Evolutionary conservation across 2,113 vertebrate genomes (phyloP).

Genomic region (Crotalus viridis): DNA sequence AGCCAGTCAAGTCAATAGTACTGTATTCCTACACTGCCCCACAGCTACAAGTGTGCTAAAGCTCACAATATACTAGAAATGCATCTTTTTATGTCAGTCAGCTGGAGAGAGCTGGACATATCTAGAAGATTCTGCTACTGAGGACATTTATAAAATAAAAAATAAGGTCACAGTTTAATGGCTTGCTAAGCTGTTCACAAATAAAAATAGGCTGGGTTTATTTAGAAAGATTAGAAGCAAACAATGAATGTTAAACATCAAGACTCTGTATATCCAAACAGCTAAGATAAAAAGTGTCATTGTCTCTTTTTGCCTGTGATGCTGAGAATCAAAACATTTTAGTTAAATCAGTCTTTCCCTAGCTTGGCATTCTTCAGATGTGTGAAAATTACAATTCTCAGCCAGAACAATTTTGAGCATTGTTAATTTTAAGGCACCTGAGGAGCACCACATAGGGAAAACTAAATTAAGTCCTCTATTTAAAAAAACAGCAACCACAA

Average conservation of each 20-base stretch:
- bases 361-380: background rate
- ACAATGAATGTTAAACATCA: conserved; percentile 21
- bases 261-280: conserved; percentile 31
- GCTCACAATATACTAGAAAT: conserved; percentile 2
- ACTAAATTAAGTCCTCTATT: background rate
- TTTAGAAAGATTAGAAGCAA: conserved; percentile 19
- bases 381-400: background rate
- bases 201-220: conserved; percentile 11
- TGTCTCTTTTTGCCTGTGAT: background rate
- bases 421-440: background rate
- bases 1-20: conserved; percentile 33
- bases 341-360: background rate
- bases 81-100: background rate
- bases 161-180: background rate
- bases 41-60: background rate
- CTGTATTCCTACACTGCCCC: conserved; percentile 3
- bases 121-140: background rate
- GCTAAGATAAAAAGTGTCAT: conserved; percentile 11
- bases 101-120: fast-evolving
- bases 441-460: background rate
- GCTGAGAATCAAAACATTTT: background rate
- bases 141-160: background rate
- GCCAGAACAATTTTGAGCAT: background rate
- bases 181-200: conserved; percentile 36
- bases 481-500: background rate